Evolutionary conservation across 2,113 vertebrate species (phyloP), one percentile per base, ranked within the genome.

Genomic region (Esox niger): DNA sequence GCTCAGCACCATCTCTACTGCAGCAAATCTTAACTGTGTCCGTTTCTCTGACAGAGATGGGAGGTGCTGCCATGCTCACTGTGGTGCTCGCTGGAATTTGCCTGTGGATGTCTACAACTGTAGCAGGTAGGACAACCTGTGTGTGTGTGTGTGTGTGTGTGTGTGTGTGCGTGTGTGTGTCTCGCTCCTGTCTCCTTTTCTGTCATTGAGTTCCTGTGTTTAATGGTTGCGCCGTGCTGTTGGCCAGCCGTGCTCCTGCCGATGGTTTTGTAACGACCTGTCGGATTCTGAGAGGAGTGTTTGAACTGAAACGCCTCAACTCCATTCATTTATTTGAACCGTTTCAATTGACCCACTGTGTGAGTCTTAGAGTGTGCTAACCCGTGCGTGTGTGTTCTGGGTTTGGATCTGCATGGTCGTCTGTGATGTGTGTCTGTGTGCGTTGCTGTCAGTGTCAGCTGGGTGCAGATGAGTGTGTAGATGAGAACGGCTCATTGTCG

Each of bases 41-140:
- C 47, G 61, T 54, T 25, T 52, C 59, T 75, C 58, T 52, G 10
- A 57, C 83, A 92, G 88, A 85, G 69, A 91, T 91, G 91, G 85
- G 75, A 75, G 55, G 68, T 64, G 77, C 78, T 68, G 77, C 74
- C 78, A 68, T 83, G 64, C 64, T 87, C 47, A 69, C 56, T 15
- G 62, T 76, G 57, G 70, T 84, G 71, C 60, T 90, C 15, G 80
- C 71, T 54, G 79, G 77, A 64, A 49, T 58, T 17, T 66, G 81
- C 67, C 70, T 88, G 57, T 78, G 76, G 72, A 78, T 46, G 62
- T 69, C 79, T 70, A 56, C 71, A 38, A 10, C 69, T 66, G 61
- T 73, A 7, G 74, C 84, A 87, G 88, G 90, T 91, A 75, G 85
- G 82, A 73, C 55, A 38, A 2, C 10, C 5, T n/a, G 27, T 15